phyloP scores from a whole-genome alignment of 2,113 vertebrate genomes.

The Caretta caretta region DNA sequence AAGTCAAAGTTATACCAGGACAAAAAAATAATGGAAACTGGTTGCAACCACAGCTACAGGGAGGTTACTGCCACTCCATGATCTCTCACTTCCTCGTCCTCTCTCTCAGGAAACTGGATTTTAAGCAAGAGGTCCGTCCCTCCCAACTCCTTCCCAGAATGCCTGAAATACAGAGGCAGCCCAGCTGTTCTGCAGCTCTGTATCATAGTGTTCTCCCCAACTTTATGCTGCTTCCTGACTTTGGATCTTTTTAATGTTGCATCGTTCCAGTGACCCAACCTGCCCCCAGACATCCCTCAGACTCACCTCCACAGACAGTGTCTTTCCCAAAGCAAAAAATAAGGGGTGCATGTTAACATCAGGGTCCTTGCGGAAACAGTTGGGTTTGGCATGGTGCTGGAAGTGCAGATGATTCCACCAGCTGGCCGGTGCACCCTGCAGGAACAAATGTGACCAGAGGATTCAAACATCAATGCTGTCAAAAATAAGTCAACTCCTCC shows the following conservation, averaged over 20 bases:
- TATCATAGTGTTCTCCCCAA: neutral
- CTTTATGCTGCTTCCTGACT: neutral
- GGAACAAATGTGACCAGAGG: neutral
- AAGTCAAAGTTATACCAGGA: neutral
- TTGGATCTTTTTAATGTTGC: neutral
- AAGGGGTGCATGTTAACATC: conserved; percentile 87
- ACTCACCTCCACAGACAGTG: conserved; percentile 85
- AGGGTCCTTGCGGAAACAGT: conserved; percentile 86
- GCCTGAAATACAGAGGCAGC: neutral
- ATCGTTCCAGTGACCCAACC: neutral
- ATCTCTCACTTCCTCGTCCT: neutral
- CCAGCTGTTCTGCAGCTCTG: neutral
- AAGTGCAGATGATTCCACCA: conserved; percentile 90
- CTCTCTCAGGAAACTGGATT: neutral
- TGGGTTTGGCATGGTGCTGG: conserved; percentile 89
- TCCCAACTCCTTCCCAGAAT: neutral
- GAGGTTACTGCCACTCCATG: neutral
- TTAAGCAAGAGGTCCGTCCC: neutral
- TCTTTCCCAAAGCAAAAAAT: conserved; percentile 86
- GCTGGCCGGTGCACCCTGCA: conserved; percentile 85
- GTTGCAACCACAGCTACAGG: neutral
- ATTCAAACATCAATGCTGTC: neutral
- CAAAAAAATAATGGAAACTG: neutral
- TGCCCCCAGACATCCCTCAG: neutral
- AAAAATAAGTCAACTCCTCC: neutral